Evolutionary conservation across 2,888 invertebrate species (phyloP).

Genomic region (Sicus ferrugineus): DNA sequence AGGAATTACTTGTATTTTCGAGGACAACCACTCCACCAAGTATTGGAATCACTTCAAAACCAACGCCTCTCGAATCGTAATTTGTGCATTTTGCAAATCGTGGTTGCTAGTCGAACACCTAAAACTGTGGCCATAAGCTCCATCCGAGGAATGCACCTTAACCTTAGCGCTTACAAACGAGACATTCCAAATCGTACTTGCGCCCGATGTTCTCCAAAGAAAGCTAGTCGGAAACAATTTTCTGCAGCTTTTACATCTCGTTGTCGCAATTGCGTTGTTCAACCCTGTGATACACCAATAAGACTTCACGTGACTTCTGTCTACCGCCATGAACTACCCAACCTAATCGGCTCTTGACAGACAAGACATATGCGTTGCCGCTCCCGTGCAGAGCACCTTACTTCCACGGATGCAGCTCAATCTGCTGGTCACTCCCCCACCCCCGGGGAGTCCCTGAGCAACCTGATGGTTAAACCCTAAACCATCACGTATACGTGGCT

Average conservation of each 20-base stretch:
- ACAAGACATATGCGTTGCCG: too few relatives aligned
- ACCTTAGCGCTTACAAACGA: too few relatives aligned
- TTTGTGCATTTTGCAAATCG: background rate
- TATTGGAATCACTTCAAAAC: background rate
- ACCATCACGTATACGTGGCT: too few relatives aligned
- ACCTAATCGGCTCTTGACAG: too few relatives aligned
- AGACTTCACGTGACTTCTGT: background rate
- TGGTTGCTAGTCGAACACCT: background rate
- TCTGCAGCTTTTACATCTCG: background rate
- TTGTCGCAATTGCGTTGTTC: background rate
- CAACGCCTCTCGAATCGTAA: background rate
- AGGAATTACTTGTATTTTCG: slow-evolving; percentile 41
- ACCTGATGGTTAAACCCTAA: too few relatives aligned
- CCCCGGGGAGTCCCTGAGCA: too few relatives aligned
- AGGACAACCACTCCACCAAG: slow-evolving; percentile 36
- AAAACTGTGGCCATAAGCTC: too few relatives aligned
- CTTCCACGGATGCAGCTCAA: too few relatives aligned
- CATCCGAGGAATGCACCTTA: too few relatives aligned
- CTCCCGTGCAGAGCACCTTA: too few relatives aligned
- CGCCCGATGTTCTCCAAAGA: background rate
- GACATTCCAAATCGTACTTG: background rate
- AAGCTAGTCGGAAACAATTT: too few relatives aligned
- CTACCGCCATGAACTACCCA: background rate
- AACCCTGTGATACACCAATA: background rate
- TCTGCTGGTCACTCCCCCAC: too few relatives aligned